phyloP scores from a whole-genome alignment of 1,140 invertebrate species.

The Teleopsis dalmanni region DNA sequence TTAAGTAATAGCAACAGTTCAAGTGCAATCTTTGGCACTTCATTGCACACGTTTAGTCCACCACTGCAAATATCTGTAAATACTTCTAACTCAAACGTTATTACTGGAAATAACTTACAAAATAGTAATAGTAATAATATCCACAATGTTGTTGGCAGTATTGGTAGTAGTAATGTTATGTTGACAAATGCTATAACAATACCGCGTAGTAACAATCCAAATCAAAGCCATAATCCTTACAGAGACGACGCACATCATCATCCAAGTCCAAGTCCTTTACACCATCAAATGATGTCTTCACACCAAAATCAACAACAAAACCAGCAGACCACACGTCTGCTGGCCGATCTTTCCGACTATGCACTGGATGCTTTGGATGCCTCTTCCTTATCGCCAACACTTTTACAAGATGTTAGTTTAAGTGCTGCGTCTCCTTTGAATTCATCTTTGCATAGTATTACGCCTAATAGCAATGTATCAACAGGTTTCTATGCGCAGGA shows the following conservation, averaged over 20 bases:
- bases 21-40: conserved; percentile 4
- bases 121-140: not conserved
- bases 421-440: conserved; percentile 28
- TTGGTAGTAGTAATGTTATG: conserved; percentile 29
- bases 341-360: conserved; percentile 35
- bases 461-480: not conserved
- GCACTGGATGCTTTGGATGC: conserved; percentile 36
- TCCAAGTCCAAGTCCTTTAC: conserved; percentile 19
- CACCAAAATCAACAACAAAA: conserved; percentile 18
- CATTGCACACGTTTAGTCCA: conserved; percentile 3
- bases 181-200: conserved; percentile 39
- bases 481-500: conserved; percentile 7
- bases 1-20: conserved; percentile 9
- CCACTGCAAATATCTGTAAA: conserved; percentile 1
- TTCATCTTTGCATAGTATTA: conserved; percentile 17
- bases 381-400: conserved; percentile 34
- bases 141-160: conserved; percentile 1
- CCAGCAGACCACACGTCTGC: conserved; percentile 17
- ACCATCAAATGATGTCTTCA: conserved; percentile 19
- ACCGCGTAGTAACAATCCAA: conserved; percentile 39
- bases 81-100: conserved; percentile 2
- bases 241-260: conserved; percentile 23
- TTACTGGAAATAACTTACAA: not conserved
- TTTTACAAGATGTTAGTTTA: conserved; percentile 37
- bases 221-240: conserved; percentile 29